Conservation (phyloP, 2,797 vertebrate genomes). For the Clarias fuscus region DNA sequence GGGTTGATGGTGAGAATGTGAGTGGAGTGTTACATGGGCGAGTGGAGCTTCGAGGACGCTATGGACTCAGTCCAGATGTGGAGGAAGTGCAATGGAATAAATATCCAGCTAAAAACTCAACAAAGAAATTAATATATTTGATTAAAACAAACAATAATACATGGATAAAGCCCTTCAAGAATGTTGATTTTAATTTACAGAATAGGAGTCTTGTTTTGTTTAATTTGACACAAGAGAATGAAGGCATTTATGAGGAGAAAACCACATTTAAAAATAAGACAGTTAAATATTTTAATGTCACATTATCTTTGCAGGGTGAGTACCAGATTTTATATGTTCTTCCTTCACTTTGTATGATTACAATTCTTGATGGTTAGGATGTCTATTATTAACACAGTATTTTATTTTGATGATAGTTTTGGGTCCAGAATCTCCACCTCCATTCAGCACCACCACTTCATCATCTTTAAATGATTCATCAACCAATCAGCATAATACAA, state of each 20-base stretch:
- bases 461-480: constrained; percentile 49
- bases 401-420: background rate
- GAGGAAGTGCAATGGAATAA: constrained; percentile 1
- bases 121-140: background rate
- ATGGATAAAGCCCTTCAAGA: background rate
- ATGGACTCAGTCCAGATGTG: background rate
- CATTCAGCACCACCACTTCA: background rate
- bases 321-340: constrained; percentile 4
- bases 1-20: background rate
- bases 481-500: background rate
- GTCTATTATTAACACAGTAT: background rate
- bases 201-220: constrained; percentile 53
- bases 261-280: background rate
- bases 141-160: rapidly evolving
- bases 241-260: constrained; percentile 43
- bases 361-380: background rate
- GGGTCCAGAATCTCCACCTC: constrained; percentile 28
- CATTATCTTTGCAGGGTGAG: constrained; percentile 54
- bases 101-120: background rate
- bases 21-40: constrained; percentile 14
- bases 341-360: background rate
- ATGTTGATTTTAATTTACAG: constrained; percentile 16
- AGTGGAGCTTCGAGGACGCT: constrained; percentile 19
- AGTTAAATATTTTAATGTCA: background rate
- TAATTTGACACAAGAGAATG: constrained; percentile 39